These are phyloP conservation scores for Chionodraco myersi DNA, from an alignment of 2,113 vertebrate species.

Conservation along the genomic window DNA sequence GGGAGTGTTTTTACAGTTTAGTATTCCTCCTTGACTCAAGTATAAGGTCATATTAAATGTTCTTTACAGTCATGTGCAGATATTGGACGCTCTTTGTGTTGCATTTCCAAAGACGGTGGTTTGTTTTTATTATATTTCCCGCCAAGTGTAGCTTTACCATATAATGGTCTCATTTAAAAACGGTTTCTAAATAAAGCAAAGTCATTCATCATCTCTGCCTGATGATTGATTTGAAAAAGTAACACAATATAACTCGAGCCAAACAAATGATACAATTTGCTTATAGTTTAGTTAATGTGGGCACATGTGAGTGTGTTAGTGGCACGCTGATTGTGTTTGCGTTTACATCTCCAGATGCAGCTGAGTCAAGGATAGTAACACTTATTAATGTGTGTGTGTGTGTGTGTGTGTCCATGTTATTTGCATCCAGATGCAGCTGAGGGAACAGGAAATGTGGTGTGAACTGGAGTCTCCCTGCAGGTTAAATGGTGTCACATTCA, in stretches of 20 bases:
- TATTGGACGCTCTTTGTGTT: not conserved
- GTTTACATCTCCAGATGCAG: conserved; percentile 55
- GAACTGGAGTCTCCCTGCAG: conserved; percentile 73
- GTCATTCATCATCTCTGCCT: conserved; percentile 14
- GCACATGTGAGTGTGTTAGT: not conserved
- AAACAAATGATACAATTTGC: no score
- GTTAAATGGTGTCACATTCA: conserved; percentile 79
- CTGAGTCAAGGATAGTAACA: conserved; percentile 29
- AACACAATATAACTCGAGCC: not conserved
- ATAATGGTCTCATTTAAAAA: conserved; percentile 33
- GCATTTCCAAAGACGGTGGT: conserved; percentile 9
- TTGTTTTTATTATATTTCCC: conserved; percentile 26
- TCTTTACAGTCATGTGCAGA: not conserved
- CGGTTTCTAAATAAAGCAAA: conserved; percentile 41
- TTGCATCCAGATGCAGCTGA: conserved; percentile 72
- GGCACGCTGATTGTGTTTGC: conserved; percentile 15
- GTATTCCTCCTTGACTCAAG: no score
- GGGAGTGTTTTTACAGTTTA: no score
- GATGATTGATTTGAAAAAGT: conserved; percentile 32
- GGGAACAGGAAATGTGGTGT: conserved; percentile 76
- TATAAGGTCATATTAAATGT: not conserved
- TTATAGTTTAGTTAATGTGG: not conserved
- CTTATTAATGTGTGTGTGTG: conserved; percentile 27
- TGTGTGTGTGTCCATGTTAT: conserved; percentile 21
- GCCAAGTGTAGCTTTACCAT: conserved; percentile 30